Conservation (phyloP, 2,797 vertebrate genomes). For the Gymnocypris eckloni region DNA sequence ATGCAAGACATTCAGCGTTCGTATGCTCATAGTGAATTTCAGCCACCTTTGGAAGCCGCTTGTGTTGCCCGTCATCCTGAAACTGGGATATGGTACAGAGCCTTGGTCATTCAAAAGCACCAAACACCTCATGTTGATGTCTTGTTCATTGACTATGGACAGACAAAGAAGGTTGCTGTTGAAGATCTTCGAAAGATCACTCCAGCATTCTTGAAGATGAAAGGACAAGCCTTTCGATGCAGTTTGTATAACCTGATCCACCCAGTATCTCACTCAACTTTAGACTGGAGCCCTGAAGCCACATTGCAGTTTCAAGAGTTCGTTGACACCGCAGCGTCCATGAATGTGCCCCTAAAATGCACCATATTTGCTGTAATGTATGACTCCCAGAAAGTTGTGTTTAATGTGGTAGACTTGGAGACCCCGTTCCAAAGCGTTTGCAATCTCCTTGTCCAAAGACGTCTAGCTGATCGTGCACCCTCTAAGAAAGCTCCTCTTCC, state of each 20-base stretch:
- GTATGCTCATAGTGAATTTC: conserved; percentile 77
- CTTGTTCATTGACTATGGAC: conserved; percentile 90
- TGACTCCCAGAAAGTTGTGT: conserved; percentile 77
- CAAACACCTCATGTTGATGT: conserved; percentile 78
- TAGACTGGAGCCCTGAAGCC: conserved; percentile 83
- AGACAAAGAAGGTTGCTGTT: conserved; percentile 77
- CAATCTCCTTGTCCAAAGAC: conserved; percentile 76
- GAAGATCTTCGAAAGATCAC: conserved; percentile 79
- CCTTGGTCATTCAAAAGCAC: conserved; percentile 77
- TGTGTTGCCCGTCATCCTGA: conserved; percentile 86
- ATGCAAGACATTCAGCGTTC: conserved; percentile 87
- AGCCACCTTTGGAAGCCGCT: conserved; percentile 68
- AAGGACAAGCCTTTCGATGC: conserved; percentile 91
- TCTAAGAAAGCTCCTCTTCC: conserved; percentile 72
- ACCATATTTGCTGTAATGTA: conserved; percentile 90
- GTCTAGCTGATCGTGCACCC: conserved; percentile 71
- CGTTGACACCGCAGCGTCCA: conserved; percentile 74
- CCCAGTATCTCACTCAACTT: conserved; percentile 75
- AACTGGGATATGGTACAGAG: conserved; percentile 89
- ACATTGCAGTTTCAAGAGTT: conserved; percentile 81
- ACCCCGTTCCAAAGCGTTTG: conserved; percentile 91
- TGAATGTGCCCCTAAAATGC: conserved; percentile 82
- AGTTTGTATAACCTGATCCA: conserved; percentile 89
- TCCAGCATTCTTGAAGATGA: conserved; percentile 81
- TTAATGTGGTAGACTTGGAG: conserved; percentile 89